Base-by-base conservation (phyloP, 1,140 invertebrate genomes). In the Tetragonula clypearis region DNA sequence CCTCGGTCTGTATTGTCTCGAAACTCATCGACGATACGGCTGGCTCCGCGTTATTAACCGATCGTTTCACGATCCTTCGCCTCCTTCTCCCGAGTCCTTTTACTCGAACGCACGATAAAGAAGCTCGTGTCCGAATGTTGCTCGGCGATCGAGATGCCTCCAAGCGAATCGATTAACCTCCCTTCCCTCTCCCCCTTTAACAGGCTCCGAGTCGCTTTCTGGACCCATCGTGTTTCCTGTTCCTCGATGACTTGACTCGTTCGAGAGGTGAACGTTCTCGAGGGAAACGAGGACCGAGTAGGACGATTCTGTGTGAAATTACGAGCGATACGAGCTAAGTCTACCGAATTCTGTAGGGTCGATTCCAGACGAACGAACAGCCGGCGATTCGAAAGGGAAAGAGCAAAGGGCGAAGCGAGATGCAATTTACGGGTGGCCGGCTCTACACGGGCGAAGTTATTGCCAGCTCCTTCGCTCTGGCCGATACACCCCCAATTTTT, bases 21-120 rank as follows among this genome's bases (percentile, higher is more conserved):
- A 19, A 14, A 30, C 58, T 82, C 80, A 82, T 82, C 58, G n/a
- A 6, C 23, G 41, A 82, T 82, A 41, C 79, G 79, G 30, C 56
- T 53, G 41, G 21, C 17, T 5, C 68, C 23, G 41, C 41, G 69
- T 30, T 56, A 65, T 82, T 73, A 62, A 62, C 19, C 71, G 69
- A 65, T 23, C 79, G 56, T 53, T 73, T 35, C 69, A 23, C 58
- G 68, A 62, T 19, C 23, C 79, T 19, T 68, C 35, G 35, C 11
- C 65, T 53, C 17, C 53, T 53, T 72, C 58, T 58, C 53, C 69
- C 69, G 56, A 49, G 41, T 23, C 49, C 49, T 73, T 53, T 1
- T 3, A 26, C 5, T 55, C 41, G 62, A 8, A n/a, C 62, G 62
- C n/a, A 5, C 62, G 62, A 66, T 17, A n/a, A n/a, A 17, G 65